Conservation (phyloP, 2,888 invertebrate species). For the Plagodis pulveraria region DNA sequence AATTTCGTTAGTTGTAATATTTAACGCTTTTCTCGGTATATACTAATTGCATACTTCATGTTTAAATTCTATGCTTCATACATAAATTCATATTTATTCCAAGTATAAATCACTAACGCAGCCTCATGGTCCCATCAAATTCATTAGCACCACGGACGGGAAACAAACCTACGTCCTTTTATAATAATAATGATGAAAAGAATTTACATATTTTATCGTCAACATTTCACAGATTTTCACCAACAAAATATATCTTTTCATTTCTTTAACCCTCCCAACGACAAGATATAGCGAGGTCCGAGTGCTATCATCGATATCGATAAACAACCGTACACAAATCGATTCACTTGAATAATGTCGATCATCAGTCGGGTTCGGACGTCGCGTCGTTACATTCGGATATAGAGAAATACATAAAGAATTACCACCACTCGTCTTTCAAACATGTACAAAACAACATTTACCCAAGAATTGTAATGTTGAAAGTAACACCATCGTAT, state of each 20-base stretch:
- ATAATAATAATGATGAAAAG: too few species aligned
- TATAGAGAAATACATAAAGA: not conserved
- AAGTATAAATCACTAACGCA: too few species aligned
- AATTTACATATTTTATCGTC: too few species aligned
- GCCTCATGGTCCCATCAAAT: too few species aligned
- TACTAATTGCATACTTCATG: too few species aligned
- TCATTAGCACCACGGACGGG: too few species aligned
- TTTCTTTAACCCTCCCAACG: conserved; percentile 6
- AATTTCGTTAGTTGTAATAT: too few species aligned
- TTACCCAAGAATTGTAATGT: not conserved
- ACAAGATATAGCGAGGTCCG: conserved; percentile 27
- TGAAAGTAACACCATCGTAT: too few species aligned
- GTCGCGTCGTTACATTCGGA: conserved; percentile 15
- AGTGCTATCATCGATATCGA: conserved; percentile 23
- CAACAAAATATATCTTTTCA: conserved; percentile 5
- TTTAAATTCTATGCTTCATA: too few species aligned
- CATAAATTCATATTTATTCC: too few species aligned
- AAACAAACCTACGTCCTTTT: too few species aligned
- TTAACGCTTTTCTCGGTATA: too few species aligned
- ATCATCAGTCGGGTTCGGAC: conserved; percentile 33
- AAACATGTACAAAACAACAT: not conserved
- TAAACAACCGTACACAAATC: conserved; percentile 35
- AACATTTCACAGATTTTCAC: not conserved
- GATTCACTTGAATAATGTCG: conserved; percentile 30
- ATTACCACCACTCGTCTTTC: not conserved